Evolutionary conservation across 2,797 vertebrate species (phyloP).

Genomic region (Vireo griseus): DNA sequence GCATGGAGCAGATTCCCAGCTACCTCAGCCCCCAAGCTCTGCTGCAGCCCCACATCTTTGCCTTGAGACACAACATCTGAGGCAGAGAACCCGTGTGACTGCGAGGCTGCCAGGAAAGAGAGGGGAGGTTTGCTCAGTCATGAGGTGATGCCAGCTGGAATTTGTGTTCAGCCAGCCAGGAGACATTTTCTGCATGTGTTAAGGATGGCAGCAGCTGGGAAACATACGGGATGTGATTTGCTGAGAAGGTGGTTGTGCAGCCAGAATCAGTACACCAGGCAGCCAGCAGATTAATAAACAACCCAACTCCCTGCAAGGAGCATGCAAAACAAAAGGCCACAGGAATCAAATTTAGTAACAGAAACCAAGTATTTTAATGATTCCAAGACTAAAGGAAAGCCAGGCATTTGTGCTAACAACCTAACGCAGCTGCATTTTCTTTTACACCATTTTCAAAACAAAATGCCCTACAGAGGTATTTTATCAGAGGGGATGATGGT

Average conservation of each 20-base stretch:
- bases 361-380: background rate
- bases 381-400: background rate
- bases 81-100: fast-evolving
- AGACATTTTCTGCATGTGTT: background rate
- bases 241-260: background rate
- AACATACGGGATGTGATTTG: background rate
- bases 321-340: background rate
- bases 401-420: background rate
- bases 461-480: background rate
- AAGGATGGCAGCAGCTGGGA: slow-evolving; percentile 42
- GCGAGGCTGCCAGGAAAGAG: fast-evolving
- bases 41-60: background rate
- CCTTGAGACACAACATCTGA: background rate
- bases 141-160: background rate
- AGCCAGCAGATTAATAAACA: slow-evolving; percentile 7
- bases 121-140: background rate
- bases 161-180: background rate
- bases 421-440: background rate
- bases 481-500: background rate
- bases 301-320: background rate
- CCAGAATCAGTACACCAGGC: background rate
- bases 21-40: background rate
- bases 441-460: background rate
- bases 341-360: background rate
- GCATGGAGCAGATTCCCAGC: background rate